Evolutionary conservation across 2,113 vertebrate genomes (phyloP).

Genomic region (Pardalotus punctatus): DNA sequence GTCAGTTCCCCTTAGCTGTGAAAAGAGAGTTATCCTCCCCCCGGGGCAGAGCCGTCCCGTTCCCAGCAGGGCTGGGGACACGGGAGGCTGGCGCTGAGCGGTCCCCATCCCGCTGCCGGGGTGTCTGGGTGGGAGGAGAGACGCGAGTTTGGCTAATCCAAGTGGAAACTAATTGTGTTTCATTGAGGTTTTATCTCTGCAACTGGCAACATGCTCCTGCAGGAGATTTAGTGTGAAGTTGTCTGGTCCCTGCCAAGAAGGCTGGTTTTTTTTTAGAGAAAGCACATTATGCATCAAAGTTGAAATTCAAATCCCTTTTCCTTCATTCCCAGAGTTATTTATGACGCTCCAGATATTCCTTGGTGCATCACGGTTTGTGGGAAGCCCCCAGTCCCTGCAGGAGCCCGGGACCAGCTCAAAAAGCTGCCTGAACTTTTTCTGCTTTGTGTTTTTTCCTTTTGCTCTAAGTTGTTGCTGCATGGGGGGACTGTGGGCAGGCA

Average conservation of each 20-base stretch:
- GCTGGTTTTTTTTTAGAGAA: constrained; percentile 7
- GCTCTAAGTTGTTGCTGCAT: background rate
- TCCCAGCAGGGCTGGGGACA: background rate
- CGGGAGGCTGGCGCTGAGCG: background rate
- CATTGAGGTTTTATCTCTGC: constrained; percentile 52
- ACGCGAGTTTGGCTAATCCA: background rate
- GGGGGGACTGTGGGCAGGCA: background rate
- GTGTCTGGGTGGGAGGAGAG: background rate
- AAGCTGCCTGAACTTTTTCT: background rate
- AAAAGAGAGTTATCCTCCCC: background rate
- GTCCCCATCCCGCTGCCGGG: background rate
- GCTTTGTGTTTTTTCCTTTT: background rate
- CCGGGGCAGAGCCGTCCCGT: background rate
- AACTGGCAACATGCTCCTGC: constrained; percentile 31
- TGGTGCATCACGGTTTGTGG: background rate
- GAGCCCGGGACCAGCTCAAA: background rate
- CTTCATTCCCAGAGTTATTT: background rate
- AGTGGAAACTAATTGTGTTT: constrained; percentile 35
- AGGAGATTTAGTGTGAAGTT: constrained; percentile 49
- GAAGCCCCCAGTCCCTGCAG: background rate
- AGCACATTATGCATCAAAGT: constrained; percentile 51
- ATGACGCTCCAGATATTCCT: background rate
- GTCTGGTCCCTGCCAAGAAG: constrained; percentile 46
- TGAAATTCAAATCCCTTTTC: constrained; percentile 38
- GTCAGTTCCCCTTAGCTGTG: background rate